Percentiles rank a stretch among this genome's conserved stretches.
phyloP scores from a whole-genome alignment of 2,888 invertebrate species.

The Sesia bembeciformis region DNA sequence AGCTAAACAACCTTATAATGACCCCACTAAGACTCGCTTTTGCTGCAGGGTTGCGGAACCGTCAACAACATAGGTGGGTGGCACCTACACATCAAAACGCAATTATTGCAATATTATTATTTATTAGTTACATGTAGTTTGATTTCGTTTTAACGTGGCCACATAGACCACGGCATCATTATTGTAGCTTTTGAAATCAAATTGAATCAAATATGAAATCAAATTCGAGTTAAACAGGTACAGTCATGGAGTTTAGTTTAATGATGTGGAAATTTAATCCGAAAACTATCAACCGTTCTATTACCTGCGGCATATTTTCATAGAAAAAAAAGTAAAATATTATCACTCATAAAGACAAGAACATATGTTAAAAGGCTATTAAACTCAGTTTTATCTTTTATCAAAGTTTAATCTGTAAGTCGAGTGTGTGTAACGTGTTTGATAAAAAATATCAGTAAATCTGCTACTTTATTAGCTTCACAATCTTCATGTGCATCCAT shows the following conservation, averaged over 20 bases:
- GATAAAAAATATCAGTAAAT: slow-evolving; percentile 60
- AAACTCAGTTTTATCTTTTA: slow-evolving; percentile 58
- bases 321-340: no score
- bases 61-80: slow-evolving; percentile 40
- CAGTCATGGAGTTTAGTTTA: no score
- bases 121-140: slow-evolving; percentile 10
- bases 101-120: slow-evolving; percentile 41
- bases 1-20: slow-evolving; percentile 63
- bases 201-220: no score
- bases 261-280: no score
- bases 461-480: slow-evolving; percentile 37
- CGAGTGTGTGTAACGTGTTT: slow-evolving; percentile 36
- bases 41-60: slow-evolving; percentile 56
- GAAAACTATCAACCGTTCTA: no score
- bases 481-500: slow-evolving; percentile 21
- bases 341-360: not conserved
- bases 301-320: no score
- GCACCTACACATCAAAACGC: slow-evolving; percentile 49
- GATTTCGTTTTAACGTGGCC: not conserved
- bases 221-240: no score
- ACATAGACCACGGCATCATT: no score
- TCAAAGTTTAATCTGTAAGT: slow-evolving; percentile 45
- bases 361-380: slow-evolving; percentile 39
- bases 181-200: no score
- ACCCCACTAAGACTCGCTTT: slow-evolving; percentile 54